Base-by-base conservation (phyloP, 2,888 invertebrate species). In the Geotrupes spiniger region DNA sequence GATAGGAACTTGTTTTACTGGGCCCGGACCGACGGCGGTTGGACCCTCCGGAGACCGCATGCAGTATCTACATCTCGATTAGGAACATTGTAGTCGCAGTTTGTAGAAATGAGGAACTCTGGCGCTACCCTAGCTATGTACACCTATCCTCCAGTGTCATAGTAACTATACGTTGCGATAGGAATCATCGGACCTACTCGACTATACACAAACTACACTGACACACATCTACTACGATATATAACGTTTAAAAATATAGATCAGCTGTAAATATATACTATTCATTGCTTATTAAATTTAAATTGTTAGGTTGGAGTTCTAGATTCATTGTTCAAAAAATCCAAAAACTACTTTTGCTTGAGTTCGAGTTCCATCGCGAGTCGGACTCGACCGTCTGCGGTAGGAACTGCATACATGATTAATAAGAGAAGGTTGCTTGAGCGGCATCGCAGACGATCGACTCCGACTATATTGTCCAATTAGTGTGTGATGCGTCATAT, bases 81-180 rank as follows among this genome's bases (percentile, higher is more conserved):
- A 74, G 74, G 74, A 74, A 74, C 74, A 73, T 73, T 70, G 66
- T 66, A 61, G 70, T 72, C 72, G 71, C 71, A 71, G 64, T 69
- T 58, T 59, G 59, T 66, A 68, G 65, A 67, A 66, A 66, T 69
- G 67, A 73, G 71, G 72, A 72, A 72, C 71, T 68, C 64, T 65
- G 63, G 64, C 65, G 61, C 64, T 63, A 63, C 58, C 58, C 61
- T 59, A 58, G 53, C 53, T 60, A 60, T 59, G 55, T 60, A 60
- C 59, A 60, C 56, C 46, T 51, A 42, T 46, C 42, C 42, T 39
- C 46, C 37, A 46, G 52, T 58, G 62, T 67, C 64, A 62, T 73
- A 74, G 73, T 74, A 74, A 74, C 74, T 74, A 73, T 73, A 70
- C 70, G 74, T 74, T 73, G 73, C 74, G 68, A 71, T 74, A 74